A percentile compares a stretch with the other conserved stretches of the same genome.
Conservation (phyloP, 2,888 invertebrate genomes). For the Cinara cedri region DNA sequence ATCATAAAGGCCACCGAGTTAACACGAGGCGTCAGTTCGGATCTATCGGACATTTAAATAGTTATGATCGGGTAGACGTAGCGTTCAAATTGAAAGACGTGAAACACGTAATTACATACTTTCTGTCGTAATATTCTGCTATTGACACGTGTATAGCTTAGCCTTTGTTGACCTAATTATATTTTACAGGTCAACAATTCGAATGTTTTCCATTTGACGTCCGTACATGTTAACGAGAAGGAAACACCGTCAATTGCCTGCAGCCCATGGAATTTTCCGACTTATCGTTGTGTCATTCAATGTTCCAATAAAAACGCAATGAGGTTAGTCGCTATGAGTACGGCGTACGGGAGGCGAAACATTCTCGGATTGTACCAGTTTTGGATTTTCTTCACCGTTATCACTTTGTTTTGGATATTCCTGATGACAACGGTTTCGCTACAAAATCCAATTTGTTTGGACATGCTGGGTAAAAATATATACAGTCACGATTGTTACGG, state of each 20-base stretch:
- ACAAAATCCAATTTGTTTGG: slow-evolving; percentile 55
- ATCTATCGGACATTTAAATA: neutral
- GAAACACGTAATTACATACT: neutral
- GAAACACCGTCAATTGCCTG: neutral
- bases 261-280: neutral
- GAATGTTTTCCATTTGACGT: neutral
- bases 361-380: slow-evolving; percentile 26
- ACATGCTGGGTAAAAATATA: slow-evolving; percentile 49
- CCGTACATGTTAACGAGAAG: neutral
- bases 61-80: neutral
- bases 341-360: neutral
- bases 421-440: neutral
- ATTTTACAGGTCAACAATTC: slow-evolving; percentile 1
- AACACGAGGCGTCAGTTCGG: neutral
- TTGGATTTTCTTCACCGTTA: neutral
- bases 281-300: neutral
- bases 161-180: too few species aligned
- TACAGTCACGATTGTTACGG: neutral
- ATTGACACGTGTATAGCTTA: too few species aligned
- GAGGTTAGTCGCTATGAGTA: neutral
- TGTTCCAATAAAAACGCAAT: neutral
- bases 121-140: too few species aligned
- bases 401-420: neutral
- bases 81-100: neutral
- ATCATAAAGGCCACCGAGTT: neutral